Evolutionary conservation across 2,113 vertebrate genomes (phyloP).

Genomic region (Perccottus glenii): DNA sequence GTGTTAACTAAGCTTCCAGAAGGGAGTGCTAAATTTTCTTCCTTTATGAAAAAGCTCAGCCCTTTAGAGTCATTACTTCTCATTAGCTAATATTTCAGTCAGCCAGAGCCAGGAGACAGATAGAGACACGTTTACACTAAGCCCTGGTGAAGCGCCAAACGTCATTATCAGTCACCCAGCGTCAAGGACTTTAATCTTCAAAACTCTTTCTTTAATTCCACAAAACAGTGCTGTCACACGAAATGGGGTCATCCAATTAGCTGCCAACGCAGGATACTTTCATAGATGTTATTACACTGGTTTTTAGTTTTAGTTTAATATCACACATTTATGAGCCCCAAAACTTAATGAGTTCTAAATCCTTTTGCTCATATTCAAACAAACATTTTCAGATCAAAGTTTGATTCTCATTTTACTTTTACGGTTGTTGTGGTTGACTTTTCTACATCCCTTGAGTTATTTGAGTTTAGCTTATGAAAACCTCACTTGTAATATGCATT

Average conservation of each 20-base stretch:
- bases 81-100: constrained; percentile 51
- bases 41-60: constrained; percentile 29
- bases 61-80: constrained; percentile 33
- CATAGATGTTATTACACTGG: background rate
- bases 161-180: constrained; percentile 29
- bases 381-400: too few relatives aligned
- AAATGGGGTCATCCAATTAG: constrained; percentile 50
- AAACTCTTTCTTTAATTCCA: constrained; percentile 30
- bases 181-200: constrained; percentile 38
- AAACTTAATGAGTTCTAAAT: constrained; percentile 46
- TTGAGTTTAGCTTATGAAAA: constrained; percentile 73
- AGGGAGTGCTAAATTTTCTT: constrained; percentile 8
- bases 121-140: constrained; percentile 36
- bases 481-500: constrained; percentile 21
- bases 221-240: constrained; percentile 19
- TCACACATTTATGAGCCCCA: constrained; percentile 29
- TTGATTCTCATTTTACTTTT: too few relatives aligned
- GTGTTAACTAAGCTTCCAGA: background rate
- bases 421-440: constrained; percentile 46
- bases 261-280: background rate
- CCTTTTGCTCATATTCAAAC: constrained; percentile 12
- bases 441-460: constrained; percentile 38
- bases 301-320: constrained; percentile 42
- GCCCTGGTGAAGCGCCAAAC: constrained; percentile 18
- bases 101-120: constrained; percentile 41